Percentiles rank a stretch among this genome's conserved stretches.
These are phyloP conservation scores for Anoplophora glabripennis DNA, from an alignment of 1,140 invertebrate species.

Conservation along the genomic window DNA sequence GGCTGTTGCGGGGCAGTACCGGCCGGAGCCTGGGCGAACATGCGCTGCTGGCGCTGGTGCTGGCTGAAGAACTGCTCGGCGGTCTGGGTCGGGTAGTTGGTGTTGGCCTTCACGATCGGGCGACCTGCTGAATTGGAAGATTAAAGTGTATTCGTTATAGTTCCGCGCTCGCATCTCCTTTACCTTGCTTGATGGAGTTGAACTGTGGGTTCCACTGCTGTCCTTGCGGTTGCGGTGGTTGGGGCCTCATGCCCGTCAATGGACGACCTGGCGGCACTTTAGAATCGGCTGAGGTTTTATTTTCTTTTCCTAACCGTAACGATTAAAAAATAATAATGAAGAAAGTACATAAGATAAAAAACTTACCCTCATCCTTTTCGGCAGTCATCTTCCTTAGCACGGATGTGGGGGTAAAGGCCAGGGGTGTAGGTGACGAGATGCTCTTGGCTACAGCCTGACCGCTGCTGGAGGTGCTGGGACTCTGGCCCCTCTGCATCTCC, in stretches of 20 bases:
- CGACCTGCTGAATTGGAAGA: constrained; percentile 48
- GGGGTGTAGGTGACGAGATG: constrained; percentile 59
- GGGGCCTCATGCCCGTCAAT: constrained; percentile 49
- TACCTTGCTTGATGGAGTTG: constrained; percentile 36
- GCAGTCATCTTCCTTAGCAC: constrained; percentile 89
- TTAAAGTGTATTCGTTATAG: neutral
- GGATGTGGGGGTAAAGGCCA: constrained; percentile 87
- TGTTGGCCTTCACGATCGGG: constrained; percentile 56
- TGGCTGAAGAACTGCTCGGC: constrained; percentile 44
- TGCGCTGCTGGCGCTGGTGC: constrained; percentile 49
- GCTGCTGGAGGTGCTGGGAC: constrained; percentile 26
- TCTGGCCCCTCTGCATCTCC: constrained; percentile 58
- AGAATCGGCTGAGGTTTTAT: constrained; percentile 27
- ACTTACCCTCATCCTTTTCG: constrained; percentile 65
- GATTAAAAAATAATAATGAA: neutral
- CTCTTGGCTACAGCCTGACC: constrained; percentile 43
- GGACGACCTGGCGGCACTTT: constrained; percentile 49
- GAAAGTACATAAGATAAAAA: constrained; percentile 4
- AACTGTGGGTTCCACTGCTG: constrained; percentile 37
- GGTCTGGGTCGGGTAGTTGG: constrained; percentile 34
- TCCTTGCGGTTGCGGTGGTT: constrained; percentile 29
- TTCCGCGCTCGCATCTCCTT: neutral
- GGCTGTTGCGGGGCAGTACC: constrained; percentile 11
- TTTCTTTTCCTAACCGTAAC: constrained; percentile 34
- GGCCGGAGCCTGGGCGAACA: constrained; percentile 47